Conservation (phyloP, 1,140 invertebrate species). For the Hylyphantes graminicola region DNA sequence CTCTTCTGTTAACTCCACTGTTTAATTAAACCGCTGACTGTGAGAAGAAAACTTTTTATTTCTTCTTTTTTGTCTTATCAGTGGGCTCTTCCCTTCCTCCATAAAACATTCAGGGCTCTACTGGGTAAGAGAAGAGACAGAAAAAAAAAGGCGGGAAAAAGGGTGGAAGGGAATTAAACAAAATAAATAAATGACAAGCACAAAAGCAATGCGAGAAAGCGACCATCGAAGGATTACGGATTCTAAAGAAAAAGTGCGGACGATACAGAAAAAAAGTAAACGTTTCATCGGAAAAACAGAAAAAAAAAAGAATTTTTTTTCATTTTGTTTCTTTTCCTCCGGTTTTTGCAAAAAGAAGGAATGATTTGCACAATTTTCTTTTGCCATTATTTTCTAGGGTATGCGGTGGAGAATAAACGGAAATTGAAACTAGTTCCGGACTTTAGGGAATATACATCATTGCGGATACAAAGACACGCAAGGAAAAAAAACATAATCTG, state of each 20-base stretch:
- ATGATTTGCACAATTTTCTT: constrained; percentile 52
- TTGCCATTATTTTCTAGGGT: constrained; percentile 25
- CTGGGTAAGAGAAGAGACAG: background rate
- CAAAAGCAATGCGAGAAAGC: constrained; percentile 6
- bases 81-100: background rate
- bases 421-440: constrained; percentile 58
- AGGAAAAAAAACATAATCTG: too few relatives aligned
- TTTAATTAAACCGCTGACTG: constrained; percentile 51
- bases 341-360: constrained; percentile 18
- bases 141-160: background rate
- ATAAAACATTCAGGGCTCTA: constrained; percentile 14
- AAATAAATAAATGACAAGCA: constrained; percentile 41
- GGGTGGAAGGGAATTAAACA: constrained; percentile 36
- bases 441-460: constrained; percentile 17
- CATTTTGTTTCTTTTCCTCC: background rate
- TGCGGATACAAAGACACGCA: too few relatives aligned
- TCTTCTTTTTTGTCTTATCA: constrained; percentile 25
- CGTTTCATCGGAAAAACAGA: constrained; percentile 37
- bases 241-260: constrained; percentile 26
- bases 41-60: background rate
- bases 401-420: constrained; percentile 48
- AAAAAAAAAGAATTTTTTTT: constrained; percentile 15
- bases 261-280: constrained; percentile 17
- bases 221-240: constrained; percentile 27
- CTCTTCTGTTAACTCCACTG: constrained; percentile 47